phyloP scores from a whole-genome alignment of 2,113 vertebrate genomes.

The Uria aalge region DNA sequence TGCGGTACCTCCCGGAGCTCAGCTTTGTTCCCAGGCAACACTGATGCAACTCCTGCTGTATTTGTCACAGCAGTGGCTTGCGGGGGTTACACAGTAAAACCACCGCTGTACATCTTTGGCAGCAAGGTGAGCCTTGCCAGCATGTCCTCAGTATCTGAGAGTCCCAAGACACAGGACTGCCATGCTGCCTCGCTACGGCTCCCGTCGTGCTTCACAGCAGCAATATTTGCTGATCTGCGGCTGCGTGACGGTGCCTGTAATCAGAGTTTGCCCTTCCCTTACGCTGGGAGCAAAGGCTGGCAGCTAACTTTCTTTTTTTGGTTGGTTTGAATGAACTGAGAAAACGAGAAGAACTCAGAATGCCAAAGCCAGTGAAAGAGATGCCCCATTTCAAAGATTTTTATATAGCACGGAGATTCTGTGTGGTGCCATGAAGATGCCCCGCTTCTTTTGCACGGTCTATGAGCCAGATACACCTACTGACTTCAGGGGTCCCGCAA shows the following conservation, averaged over 20 bases:
- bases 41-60: fast-evolving
- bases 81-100: not conserved
- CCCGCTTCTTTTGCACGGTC: not conserved
- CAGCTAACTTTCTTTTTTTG: not conserved
- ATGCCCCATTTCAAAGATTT: not conserved
- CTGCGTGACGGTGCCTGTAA: fast-evolving
- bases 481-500: not conserved
- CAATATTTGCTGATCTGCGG: not conserved
- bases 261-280: fast-evolving
- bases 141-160: not conserved
- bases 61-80: fast-evolving
- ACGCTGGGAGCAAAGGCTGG: not conserved
- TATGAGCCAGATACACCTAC: not conserved
- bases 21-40: not conserved
- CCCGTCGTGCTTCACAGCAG: not conserved
- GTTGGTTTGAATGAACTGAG: not conserved
- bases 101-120: fast-evolving
- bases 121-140: not conserved
- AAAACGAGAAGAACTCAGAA: not conserved
- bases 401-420: not conserved
- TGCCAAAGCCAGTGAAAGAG: not conserved
- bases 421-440: not conserved
- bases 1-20: not conserved
- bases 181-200: not conserved
- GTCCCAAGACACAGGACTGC: not conserved